These are phyloP conservation scores for Thunnus albacares DNA, from an alignment of 2,797 vertebrate genomes.

Conservation along the genomic window DNA sequence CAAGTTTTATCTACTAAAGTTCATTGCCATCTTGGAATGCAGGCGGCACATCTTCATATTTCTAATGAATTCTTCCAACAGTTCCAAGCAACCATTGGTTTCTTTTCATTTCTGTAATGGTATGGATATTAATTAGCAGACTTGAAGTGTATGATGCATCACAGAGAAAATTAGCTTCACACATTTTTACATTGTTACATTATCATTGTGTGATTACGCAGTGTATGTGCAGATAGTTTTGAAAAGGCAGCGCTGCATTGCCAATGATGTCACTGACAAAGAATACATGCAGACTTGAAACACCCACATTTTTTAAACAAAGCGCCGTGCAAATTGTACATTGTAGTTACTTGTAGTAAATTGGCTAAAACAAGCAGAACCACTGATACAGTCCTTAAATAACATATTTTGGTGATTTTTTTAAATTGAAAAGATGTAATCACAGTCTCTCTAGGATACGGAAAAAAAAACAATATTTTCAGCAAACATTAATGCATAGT, in stretches of 20 bases:
- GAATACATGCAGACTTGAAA: background rate
- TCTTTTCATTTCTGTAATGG: background rate
- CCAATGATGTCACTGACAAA: background rate
- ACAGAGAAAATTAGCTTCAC: too few relatives aligned
- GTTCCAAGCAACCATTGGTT: background rate
- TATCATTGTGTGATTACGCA: constrained; percentile 8
- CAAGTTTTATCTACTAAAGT: background rate
- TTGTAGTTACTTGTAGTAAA: constrained; percentile 1
- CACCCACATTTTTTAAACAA: background rate
- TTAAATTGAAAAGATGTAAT: too few relatives aligned
- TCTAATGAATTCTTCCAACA: background rate
- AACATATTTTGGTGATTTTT: too few relatives aligned
- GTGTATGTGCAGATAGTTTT: background rate
- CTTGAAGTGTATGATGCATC: too few relatives aligned
- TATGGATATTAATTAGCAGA: background rate
- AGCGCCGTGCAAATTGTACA: background rate
- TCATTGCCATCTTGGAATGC: background rate
- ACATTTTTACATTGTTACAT: background rate
- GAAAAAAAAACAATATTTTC: too few relatives aligned
- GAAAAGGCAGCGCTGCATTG: background rate
- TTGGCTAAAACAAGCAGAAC: constrained; percentile 4
- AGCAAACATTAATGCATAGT: too few relatives aligned
- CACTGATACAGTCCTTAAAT: too few relatives aligned
- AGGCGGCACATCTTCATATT: background rate
- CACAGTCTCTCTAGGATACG: too few relatives aligned